Conservation (phyloP, 2,888 invertebrate species). For the Teleogryllus oceanicus region DNA sequence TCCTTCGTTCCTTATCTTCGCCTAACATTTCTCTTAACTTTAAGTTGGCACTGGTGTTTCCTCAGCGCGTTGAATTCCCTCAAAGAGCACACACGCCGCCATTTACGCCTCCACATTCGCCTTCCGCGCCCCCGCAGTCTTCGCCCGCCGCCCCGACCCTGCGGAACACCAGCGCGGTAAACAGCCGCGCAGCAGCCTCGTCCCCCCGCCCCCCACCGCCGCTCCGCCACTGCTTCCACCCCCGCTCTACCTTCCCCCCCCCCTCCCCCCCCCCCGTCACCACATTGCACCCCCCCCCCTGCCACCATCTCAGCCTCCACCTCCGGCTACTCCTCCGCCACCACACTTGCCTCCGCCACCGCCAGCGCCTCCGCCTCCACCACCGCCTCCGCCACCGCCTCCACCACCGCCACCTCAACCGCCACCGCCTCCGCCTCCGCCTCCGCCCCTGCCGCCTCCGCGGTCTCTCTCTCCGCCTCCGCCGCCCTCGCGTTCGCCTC, state of each 20-base stretch:
- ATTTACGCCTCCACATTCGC: too few relatives aligned
- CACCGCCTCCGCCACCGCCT: background rate
- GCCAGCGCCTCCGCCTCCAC: background rate
- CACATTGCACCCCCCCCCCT: background rate
- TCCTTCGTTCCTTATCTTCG: too few relatives aligned
- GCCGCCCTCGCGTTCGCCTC: background rate
- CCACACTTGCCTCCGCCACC: background rate
- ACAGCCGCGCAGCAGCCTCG: background rate
- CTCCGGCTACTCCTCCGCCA: background rate
- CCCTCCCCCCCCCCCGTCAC: background rate
- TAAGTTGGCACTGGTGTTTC: too few relatives aligned
- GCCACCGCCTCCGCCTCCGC: background rate
- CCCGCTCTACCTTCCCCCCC: background rate
- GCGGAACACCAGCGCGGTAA: background rate
- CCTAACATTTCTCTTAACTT: too few relatives aligned
- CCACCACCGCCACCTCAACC: too few relatives aligned
- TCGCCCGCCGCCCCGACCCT: too few relatives aligned
- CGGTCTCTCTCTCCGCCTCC: background rate
- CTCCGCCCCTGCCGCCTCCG: too few relatives aligned
- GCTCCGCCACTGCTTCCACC: background rate
- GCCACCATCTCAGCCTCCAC: background rate
- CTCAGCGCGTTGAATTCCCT: too few relatives aligned
- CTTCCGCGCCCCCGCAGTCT: too few relatives aligned
- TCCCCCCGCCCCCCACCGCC: background rate
- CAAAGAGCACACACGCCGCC: too few relatives aligned